A percentile compares a stretch with the other conserved stretches of the same genome.
Evolutionary conservation across 2,113 vertebrate genomes (phyloP).

Genomic region (Daboia siamensis): DNA sequence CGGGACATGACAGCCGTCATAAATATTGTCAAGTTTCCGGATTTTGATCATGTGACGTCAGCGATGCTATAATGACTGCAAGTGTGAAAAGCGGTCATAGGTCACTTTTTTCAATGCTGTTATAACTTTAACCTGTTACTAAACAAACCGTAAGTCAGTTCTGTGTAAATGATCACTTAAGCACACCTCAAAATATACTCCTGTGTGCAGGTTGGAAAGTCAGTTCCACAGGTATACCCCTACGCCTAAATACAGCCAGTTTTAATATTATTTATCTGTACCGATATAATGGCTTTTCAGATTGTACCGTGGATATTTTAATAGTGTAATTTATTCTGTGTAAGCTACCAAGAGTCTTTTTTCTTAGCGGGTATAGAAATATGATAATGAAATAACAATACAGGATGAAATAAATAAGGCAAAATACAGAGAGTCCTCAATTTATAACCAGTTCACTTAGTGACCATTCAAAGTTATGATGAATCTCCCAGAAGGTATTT

Average conservation of each 20-base stretch:
- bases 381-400: background rate
- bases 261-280: background rate
- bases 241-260: background rate
- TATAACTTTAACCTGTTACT: too few species aligned
- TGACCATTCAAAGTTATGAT: too few species aligned
- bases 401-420: background rate
- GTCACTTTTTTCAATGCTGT: too few species aligned
- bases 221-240: background rate
- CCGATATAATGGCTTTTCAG: background rate
- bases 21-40: too few species aligned
- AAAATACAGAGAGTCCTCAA: background rate
- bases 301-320: background rate
- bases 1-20: too few species aligned
- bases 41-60: too few species aligned
- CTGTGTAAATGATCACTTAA: background rate
- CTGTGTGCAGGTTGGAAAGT: too few species aligned
- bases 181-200: background rate
- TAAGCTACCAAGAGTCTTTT: background rate
- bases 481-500: too few species aligned
- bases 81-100: too few species aligned
- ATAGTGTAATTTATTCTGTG: background rate
- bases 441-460: too few species aligned
- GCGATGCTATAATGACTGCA: too few species aligned
- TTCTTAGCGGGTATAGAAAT: background rate
- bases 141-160: too few species aligned